Evolutionary conservation across 2,888 invertebrate genomes (phyloP).

Genomic region (Hemaris fuciformis): DNA sequence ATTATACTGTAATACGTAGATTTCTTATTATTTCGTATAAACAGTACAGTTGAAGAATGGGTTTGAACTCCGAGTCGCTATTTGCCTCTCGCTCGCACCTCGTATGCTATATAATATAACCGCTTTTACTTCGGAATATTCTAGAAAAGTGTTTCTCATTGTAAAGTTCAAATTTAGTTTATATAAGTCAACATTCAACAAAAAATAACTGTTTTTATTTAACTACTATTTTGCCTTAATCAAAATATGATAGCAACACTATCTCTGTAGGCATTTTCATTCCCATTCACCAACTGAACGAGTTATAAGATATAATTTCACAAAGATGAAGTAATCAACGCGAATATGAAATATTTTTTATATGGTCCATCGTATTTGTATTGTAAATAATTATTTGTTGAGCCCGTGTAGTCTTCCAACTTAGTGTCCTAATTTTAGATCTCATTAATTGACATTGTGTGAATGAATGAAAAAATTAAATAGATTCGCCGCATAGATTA

Average conservation of each 20-base stretch:
- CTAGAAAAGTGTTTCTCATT: too few species aligned
- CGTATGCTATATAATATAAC: too few species aligned
- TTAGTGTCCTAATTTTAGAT: conserved; percentile 58
- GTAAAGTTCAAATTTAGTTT: too few species aligned
- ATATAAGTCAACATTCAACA: too few species aligned
- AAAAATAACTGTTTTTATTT: too few species aligned
- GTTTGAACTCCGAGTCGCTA: background rate
- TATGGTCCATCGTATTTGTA: conserved; percentile 12
- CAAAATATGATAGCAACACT: too few species aligned
- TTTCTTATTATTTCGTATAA: background rate
- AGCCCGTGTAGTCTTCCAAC: conserved; percentile 59
- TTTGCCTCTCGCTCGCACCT: background rate
- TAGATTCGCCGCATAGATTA: conserved; percentile 34
- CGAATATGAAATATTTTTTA: conserved; percentile 27
- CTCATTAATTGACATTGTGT: conserved; percentile 43
- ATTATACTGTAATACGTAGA: conserved; percentile 29
- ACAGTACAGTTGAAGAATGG: background rate
- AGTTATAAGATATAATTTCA: background rate
- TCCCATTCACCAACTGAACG: background rate
- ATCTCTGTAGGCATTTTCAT: background rate
- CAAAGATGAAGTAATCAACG: conserved; percentile 13
- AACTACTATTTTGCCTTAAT: too few species aligned
- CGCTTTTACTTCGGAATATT: too few species aligned
- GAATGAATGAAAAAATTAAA: conserved; percentile 14
- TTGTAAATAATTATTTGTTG: conserved; percentile 21